Base-by-base conservation (phyloP, 2,888 invertebrate genomes). In the Phasia obesa region DNA sequence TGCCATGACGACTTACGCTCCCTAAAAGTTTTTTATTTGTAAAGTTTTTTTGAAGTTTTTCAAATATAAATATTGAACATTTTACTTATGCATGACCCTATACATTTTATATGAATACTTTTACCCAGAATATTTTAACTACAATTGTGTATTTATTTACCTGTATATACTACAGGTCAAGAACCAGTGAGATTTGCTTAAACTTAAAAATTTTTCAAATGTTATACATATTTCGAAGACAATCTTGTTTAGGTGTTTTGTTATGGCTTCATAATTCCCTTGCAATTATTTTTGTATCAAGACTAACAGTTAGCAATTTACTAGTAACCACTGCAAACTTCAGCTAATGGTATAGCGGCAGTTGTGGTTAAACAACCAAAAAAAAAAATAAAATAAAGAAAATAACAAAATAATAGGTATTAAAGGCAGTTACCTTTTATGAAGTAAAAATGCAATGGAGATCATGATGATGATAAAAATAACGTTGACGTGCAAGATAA, bases 401-500 rank as follows among this genome's bases (percentile, higher is more conserved):
- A 19, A 38, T 25, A n/a, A 51, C 13, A 53, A 55, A 62, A 49
- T 49, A 27, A 27, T 27, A 27, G 3, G 80, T 75, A 65, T 59
- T 67, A 17, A 73, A 60, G 67, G 23, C 31, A 74, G 69, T 78
- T 70, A 67, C 64, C 49, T 69, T 67, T 69, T 57, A 57, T 57
- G 42, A 77, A 71, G 31, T 47, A 62, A 69, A 53, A 67, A 51
- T 64, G 27, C 57, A 69, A 9, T 64, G 17, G 70, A 75, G 64
- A 82, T 64, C 53, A 59, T 49, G 23, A 59, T 69, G 38, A 74
- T 69, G 13, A 49, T 64, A 70, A 57, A 25, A 55, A 57, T 62
- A 79, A 53, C 65, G 64, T 84, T 80, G 81, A 76, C 71, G 80
- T 73, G 79, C 80, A 65, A 85, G 80, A 80, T 84, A 82, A 82